Evolutionary conservation across 2,888 invertebrate genomes (phyloP).

Genomic region (Campoplex capitator): DNA sequence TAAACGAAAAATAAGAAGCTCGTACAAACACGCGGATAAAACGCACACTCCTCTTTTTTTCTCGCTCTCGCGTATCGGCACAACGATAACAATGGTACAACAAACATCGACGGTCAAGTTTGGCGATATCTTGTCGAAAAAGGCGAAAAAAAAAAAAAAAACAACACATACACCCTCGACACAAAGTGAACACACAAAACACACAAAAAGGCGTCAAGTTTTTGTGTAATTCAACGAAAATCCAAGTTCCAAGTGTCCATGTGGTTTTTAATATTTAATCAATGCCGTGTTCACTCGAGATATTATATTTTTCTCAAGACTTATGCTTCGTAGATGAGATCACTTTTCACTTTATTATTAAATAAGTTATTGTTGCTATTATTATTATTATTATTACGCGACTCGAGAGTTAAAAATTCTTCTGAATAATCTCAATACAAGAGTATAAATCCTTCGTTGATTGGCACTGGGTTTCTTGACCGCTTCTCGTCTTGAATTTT

Average conservation of each 20-base stretch:
- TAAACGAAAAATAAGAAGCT: neutral
- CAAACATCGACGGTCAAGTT: conserved; percentile 20
- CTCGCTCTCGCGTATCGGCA: conserved; percentile 11
- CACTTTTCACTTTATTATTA: conserved; percentile 6
- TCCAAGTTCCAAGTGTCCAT: neutral
- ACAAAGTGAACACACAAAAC: neutral
- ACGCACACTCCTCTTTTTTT: conserved; percentile 5
- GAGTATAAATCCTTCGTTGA: conserved; percentile 37
- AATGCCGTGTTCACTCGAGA: conserved; percentile 25
- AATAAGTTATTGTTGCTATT: neutral
- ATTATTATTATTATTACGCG: conserved; percentile 2
- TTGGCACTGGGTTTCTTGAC: conserved; percentile 51
- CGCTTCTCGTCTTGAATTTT: neutral
- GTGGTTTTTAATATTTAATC: neutral
- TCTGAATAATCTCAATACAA: neutral
- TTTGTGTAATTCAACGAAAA: neutral
- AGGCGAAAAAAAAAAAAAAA: neutral
- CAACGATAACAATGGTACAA: conserved; percentile 29
- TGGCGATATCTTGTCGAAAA: neutral
- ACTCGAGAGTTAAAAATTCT: neutral
- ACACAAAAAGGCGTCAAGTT: neutral
- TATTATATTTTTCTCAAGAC: conserved; percentile 3
- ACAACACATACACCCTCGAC: neutral
- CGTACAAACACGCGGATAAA: conserved; percentile 31
- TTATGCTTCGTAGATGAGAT: neutral